phyloP scores from a whole-genome alignment of 2,113 vertebrate genomes.

The zebrafish (Danio rerio) region DNA sequence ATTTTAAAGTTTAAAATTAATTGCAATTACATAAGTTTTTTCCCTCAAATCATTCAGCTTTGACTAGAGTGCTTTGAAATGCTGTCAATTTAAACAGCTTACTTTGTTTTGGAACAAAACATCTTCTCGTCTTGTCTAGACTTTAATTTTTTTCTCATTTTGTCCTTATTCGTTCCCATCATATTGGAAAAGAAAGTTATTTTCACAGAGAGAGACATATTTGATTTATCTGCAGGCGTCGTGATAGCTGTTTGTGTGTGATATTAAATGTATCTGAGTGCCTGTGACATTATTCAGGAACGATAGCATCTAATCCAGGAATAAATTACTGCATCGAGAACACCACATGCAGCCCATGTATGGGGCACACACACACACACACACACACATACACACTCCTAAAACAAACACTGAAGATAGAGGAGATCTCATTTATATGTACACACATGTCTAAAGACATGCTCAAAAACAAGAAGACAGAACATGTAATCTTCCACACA shows the following conservation, averaged over 20 bases:
- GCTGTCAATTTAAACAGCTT: not conserved
- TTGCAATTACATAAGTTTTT: too few species aligned
- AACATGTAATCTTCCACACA: constrained; percentile 15
- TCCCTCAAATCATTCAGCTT: too few species aligned
- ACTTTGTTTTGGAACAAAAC: not conserved
- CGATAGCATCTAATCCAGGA: constrained; percentile 57
- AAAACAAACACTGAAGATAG: not conserved
- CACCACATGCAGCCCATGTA: constrained; percentile 14
- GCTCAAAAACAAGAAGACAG: constrained; percentile 30
- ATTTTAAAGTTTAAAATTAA: too few species aligned
- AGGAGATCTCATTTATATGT: constrained; percentile 39
- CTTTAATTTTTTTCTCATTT: constrained; percentile 4
- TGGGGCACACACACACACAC: not conserved
- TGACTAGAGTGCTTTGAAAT: not conserved
- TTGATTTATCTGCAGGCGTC: constrained; percentile 48
- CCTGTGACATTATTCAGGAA: constrained; percentile 46
- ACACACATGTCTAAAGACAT: constrained; percentile 17
- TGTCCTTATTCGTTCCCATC: constrained; percentile 17
- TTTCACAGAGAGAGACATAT: constrained; percentile 10
- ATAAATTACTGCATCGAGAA: constrained; percentile 60
- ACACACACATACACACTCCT: constrained; percentile 1
- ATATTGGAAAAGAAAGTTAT: constrained; percentile 30
- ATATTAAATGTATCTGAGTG: constrained; percentile 45
- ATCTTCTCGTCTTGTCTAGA: not conserved
- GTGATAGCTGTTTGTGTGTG: constrained; percentile 9